Base-by-base conservation (phyloP, 2,888 invertebrate species). In the Escarpia spicata region DNA sequence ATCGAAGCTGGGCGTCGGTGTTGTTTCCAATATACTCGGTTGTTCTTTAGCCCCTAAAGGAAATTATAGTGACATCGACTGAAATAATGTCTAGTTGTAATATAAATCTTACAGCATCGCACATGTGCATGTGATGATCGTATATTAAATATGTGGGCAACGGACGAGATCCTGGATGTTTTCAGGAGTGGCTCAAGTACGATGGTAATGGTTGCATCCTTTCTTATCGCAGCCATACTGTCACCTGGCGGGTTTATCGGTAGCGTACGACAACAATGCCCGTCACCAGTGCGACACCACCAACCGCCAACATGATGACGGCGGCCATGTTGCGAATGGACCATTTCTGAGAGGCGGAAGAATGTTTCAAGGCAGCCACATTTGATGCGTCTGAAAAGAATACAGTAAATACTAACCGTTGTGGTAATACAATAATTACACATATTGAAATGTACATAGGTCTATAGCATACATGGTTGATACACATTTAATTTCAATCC, bases 291-390 rank as follows among this genome's bases (percentile, higher is more conserved):
- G 75, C 75, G 75, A 75, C 75, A 26, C 75, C 75, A 75, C 75
- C 75, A 75, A 75, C 75, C 19, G 26, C 26, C 75, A 26, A 75
- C 75, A 75, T 75, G 26, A 75, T n/a, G 75, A 75, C 75, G 75
- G 75, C 75, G 75, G 75, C 75, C 75, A 75, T 75, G 75, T 75
- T 75, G 75, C 75, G 75, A 75, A 75, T 26, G 19, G 75, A 75
- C 75, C 75, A 75, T 26, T 75, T 75, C n/a, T 75, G 75, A 75
- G 26, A 15, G 19, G 75, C 4, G 75, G 75, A 75, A 26, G 75
- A 75, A 26, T 75, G n/a, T 75, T 75, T 75, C 75, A n/a, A 75
- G 75, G 75, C 75, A 75, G 75, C 75, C 75, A 75, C 75, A 26
- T 75, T 75, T 75, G 75, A 26, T 4, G 75, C 75, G 19, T 75